Percentiles rank a stretch among this genome's conserved stretches.
Evolutionary conservation across 2,113 vertebrate genomes (phyloP).

Genomic region (Apodemus sylvaticus): DNA sequence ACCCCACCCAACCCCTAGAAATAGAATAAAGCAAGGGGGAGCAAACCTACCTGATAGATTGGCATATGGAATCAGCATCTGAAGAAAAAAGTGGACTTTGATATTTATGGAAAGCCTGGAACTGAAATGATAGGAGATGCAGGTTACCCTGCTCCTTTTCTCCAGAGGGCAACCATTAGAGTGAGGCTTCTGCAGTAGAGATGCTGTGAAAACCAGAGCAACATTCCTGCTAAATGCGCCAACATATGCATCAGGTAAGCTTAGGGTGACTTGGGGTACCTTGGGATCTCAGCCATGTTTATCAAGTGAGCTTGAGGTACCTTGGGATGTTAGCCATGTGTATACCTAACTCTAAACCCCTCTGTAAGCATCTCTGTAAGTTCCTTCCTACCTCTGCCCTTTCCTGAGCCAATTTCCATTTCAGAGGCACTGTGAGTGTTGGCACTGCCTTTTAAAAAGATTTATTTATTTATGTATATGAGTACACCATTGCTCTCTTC

Average conservation of each 20-base stretch:
- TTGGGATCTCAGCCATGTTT: not conserved
- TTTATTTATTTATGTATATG: too few species aligned
- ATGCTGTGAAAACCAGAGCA: not conserved
- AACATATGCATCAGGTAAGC: not conserved
- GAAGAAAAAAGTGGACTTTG: not conserved
- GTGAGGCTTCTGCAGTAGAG: not conserved
- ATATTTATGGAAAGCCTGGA: not conserved
- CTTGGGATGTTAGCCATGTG: not conserved
- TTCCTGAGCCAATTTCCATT: not conserved
- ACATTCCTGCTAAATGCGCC: not conserved
- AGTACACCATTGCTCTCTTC: too few species aligned
- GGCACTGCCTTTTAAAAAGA: too few species aligned
- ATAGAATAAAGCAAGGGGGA: not conserved
- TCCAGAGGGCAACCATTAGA: too few species aligned
- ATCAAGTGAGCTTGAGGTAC: not conserved
- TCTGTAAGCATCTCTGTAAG: not conserved
- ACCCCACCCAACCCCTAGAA: not conserved
- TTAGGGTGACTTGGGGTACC: not conserved
- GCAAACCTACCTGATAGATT: too few species aligned
- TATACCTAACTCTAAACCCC: too few species aligned
- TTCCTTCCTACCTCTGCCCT: not conserved
- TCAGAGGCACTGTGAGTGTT: not conserved
- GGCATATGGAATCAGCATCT: not conserved
- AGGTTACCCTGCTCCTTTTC: not conserved
- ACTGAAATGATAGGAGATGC: not conserved